These are phyloP conservation scores for Trissolcus japonicus DNA, from an alignment of 2,888 invertebrate species.

Conservation along the genomic window DNA sequence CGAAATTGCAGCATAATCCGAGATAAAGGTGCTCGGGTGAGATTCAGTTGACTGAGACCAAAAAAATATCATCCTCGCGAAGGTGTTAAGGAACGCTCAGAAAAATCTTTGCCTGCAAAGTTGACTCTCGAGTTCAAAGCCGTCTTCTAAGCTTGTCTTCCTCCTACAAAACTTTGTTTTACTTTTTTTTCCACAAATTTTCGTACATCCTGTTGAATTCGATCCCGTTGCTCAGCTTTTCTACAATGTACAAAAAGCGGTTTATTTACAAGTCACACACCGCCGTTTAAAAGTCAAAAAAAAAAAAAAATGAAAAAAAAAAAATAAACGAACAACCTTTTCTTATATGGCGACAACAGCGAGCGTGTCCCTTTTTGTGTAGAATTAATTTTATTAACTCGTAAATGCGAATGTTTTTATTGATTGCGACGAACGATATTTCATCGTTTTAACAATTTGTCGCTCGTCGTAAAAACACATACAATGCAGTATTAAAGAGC, in stretches of 20 bases:
- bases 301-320: too few species aligned
- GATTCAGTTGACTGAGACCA: conserved; percentile 24
- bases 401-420: conserved; percentile 26
- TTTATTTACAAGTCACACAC: too few species aligned
- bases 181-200: neutral
- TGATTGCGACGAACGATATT: conserved; percentile 22
- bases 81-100: neutral
- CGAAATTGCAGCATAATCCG: conserved; percentile 18
- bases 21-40: conserved; percentile 22
- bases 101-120: neutral
- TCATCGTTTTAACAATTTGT: conserved; percentile 27
- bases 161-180: neutral
- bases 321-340: too few species aligned
- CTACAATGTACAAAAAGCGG: too few species aligned
- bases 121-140: too few species aligned
- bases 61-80: conserved; percentile 13
- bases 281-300: too few species aligned
- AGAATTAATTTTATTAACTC: conserved; percentile 25
- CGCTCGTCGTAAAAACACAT: conserved; percentile 12
- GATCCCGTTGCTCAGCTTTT: too few species aligned
- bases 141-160: neutral
- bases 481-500: conserved; percentile 4
- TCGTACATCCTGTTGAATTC: too few species aligned
- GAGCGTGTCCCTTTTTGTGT: neutral
- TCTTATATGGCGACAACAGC: too few species aligned